These are phyloP conservation scores for Aplodontia rufa DNA, from an alignment of 2,113 vertebrate species.

Conservation along the genomic window DNA sequence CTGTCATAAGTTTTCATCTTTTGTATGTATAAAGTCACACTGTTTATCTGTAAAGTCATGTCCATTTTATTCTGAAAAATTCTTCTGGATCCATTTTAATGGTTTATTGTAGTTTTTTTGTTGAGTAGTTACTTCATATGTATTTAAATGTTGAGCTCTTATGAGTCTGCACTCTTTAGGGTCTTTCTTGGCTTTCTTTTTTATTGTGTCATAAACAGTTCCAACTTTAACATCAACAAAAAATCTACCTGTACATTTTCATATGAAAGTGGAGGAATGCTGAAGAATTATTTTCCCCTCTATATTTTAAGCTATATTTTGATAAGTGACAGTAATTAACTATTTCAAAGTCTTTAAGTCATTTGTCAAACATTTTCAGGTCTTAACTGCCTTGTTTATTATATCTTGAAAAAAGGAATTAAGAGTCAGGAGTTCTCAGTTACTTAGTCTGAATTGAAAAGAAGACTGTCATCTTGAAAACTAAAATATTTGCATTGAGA, in stretches of 20 bases:
- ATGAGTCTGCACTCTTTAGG: neutral
- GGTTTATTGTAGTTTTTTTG: neutral
- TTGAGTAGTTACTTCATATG: neutral
- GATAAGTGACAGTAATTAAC: neutral
- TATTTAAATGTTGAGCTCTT: conserved; percentile 29
- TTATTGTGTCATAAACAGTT: conserved; percentile 17
- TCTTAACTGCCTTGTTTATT: neutral
- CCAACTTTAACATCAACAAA: conserved; percentile 35
- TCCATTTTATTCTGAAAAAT: conserved; percentile 23
- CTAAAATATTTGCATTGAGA: neutral
- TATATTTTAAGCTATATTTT: conserved; percentile 20
- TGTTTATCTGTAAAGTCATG: conserved; percentile 17
- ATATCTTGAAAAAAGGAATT: neutral
- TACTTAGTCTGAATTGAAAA: conserved; percentile 7
- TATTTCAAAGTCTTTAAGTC: conserved; percentile 30
- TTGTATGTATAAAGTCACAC: conserved; percentile 3
- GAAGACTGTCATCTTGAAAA: conserved; percentile 14
- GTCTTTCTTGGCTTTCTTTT: neutral
- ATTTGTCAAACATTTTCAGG: neutral
- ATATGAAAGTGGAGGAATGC: neutral
- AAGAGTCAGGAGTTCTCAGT: conserved; percentile 24
- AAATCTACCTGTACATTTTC: neutral
- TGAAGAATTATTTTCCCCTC: conserved; percentile 3
- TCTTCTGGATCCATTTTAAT: conserved; percentile 32
- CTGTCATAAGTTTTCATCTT: neutral